A percentile compares a stretch with the other conserved stretches of the same genome.
Evolutionary conservation across 2,797 vertebrate species (phyloP).

Genomic region (Zenarchopterus dispar): DNA sequence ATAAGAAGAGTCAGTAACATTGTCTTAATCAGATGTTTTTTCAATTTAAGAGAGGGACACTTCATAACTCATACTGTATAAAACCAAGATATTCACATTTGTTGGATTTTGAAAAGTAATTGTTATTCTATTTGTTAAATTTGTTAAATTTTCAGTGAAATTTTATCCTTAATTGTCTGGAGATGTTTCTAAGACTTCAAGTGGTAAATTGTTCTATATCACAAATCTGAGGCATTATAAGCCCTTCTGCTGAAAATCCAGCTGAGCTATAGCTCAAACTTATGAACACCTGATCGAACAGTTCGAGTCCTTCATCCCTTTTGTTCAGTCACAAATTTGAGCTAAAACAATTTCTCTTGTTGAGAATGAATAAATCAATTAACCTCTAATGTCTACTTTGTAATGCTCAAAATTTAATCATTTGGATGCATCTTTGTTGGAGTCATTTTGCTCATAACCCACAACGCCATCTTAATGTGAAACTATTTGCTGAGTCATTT

Average conservation of each 20-base stretch:
- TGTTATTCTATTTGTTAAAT: background rate
- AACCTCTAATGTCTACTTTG: conserved; percentile 25
- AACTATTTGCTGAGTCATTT: conserved; percentile 36
- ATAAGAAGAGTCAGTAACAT: no score
- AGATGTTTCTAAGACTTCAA: conserved; percentile 14
- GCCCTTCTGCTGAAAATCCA: conserved; percentile 34
- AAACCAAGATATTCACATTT: background rate
- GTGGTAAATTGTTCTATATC: conserved; percentile 32
- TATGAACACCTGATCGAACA: conserved; percentile 27
- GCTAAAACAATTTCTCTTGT: conserved; percentile 24
- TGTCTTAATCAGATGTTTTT: no score
- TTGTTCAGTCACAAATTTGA: conserved; percentile 24
- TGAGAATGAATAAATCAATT: conserved; percentile 17
- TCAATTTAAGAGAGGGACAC: no score
- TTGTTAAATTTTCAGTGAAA: conserved; percentile 7
- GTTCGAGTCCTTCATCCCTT: conserved; percentile 20
- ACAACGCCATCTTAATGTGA: conserved; percentile 18
- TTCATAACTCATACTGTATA: background rate
- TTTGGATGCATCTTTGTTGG: background rate
- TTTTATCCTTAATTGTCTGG: conserved; percentile 23
- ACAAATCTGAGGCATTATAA: conserved; percentile 24
- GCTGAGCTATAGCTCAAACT: conserved; percentile 48
- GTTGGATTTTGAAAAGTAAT: conserved; percentile 8
- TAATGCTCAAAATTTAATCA: conserved; percentile 5
- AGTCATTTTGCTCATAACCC: conserved; percentile 20